phyloP scores from a whole-genome alignment of 2,888 invertebrate species.

The Hypercompe scribonia region DNA sequence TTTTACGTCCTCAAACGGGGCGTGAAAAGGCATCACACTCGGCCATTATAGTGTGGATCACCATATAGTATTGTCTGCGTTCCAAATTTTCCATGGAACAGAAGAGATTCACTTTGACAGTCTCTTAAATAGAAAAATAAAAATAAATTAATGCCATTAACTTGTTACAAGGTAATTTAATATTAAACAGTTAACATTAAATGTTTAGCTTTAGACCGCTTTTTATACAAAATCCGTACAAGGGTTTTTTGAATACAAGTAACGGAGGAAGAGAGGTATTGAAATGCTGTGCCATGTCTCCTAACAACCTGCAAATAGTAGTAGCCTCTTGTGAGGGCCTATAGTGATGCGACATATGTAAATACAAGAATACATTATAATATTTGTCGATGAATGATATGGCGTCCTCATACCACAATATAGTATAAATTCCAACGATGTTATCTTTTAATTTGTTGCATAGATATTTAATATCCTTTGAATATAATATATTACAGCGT shows the following conservation, averaged over 20 bases:
- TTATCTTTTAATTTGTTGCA: slow-evolving; percentile 38
- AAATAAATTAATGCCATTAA: background rate
- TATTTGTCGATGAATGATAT: slow-evolving; percentile 35
- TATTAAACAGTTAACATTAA: background rate
- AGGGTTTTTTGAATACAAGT: background rate
- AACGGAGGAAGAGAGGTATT: slow-evolving; percentile 39
- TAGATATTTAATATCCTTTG: slow-evolving; percentile 22
- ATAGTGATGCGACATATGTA: slow-evolving; percentile 63
- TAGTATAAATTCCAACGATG: slow-evolving; percentile 29
- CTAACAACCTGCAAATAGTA: slow-evolving; percentile 53
- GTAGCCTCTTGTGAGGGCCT: slow-evolving; percentile 66
- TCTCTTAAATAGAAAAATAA: too few relatives aligned
- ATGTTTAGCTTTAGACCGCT: background rate
- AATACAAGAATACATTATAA: slow-evolving; percentile 44
- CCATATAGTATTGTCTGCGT: too few relatives aligned
- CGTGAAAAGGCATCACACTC: too few relatives aligned
- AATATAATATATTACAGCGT: slow-evolving; percentile 10
- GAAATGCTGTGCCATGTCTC: slow-evolving; percentile 47
- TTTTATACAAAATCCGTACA: too few relatives aligned
- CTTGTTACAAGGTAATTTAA: background rate
- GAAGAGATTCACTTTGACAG: too few relatives aligned
- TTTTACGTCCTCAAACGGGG: too few relatives aligned
- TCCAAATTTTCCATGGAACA: too few relatives aligned
- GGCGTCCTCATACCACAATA: slow-evolving; percentile 21
- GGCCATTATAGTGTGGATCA: too few relatives aligned